Base-by-base conservation (phyloP, 2,888 invertebrate species). In the Eristalis arbustorum region DNA sequence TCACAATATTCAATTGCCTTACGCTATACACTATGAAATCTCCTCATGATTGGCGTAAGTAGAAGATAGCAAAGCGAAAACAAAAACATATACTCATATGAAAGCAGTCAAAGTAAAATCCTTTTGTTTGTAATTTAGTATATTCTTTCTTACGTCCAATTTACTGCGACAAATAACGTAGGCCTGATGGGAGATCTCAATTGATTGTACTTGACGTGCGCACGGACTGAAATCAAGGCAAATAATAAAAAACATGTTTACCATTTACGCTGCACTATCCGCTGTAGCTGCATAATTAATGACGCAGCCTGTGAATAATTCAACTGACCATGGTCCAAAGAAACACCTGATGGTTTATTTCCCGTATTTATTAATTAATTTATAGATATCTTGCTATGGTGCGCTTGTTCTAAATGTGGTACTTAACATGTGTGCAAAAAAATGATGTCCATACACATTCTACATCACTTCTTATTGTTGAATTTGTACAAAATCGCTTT, bases 161-260 rank as follows among this genome's bases (percentile, higher is more conserved):
- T 22, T 10, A 18, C 56, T 23, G 34, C 25, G 6, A 13, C 37
- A 42, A 56, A 40, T 31, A 25, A 34, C 10, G n/a, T 4, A 37
- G 64, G 22, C 11, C 64, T 37, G 64, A 75, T 57, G 69, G 22
- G 59, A 73, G 64, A 11, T 42, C 40, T 13, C 57, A 73, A 63
- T 62, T 22, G 62, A 73, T 77, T 63, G n/a, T 49, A 56, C 49
- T 49, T 42, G 5, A 14, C 4, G 42, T 42, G 42, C 14, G 42
- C 42, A 42, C 42, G 14, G 28, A 31, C 34, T 18, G n/a, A 28
- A 49, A 37, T 34, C 22, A 49, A 25, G 22, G 40, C 68, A 11
- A 78, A 83, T 73, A 78, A 83, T 22, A 83, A 84, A n/a, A 57
- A 84, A 84, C 79, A 79, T 84, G 79, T 84, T 84, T 84, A 42